Evolutionary conservation across 1,140 invertebrate genomes (phyloP).

Genomic region (Nasonia giraulti): DNA sequence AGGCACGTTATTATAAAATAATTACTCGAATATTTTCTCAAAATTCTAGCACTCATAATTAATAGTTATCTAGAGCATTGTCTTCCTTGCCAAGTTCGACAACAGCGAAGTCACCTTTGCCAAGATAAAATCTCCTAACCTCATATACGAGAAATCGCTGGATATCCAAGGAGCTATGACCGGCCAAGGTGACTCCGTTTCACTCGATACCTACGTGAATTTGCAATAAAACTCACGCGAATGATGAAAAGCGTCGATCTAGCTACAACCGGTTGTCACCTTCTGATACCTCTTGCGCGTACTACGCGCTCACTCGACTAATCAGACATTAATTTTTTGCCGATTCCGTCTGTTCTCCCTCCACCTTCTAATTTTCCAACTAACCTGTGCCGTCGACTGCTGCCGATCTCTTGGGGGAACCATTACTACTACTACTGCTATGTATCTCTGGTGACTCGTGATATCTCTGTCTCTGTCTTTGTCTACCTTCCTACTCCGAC

Average conservation of each 20-base stretch:
- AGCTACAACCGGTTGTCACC: neutral
- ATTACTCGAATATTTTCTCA: too few species aligned
- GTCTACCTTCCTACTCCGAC: neutral
- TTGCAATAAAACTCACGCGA: neutral
- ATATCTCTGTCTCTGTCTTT: neutral
- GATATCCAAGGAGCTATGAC: neutral
- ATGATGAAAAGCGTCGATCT: neutral
- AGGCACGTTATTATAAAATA: neutral
- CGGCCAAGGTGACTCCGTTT: constrained; percentile 20
- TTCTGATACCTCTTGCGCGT: neutral
- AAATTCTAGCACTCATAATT: too few species aligned
- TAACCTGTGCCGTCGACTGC: neutral
- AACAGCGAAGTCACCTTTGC: neutral
- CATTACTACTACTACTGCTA: neutral
- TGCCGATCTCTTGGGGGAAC: neutral
- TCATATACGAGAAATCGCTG: neutral
- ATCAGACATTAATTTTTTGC: constrained; percentile 28
- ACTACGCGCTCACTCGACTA: neutral
- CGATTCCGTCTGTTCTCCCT: neutral
- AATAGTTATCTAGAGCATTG: too few species aligned
- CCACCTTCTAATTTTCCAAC: neutral
- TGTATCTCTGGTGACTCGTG: neutral
- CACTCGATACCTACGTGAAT: neutral
- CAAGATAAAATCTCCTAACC: neutral
- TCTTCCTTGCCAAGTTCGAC: neutral